These are phyloP conservation scores for Pangasius krempfi DNA, from an alignment of 2,797 vertebrate genomes.

Conservation along the genomic window DNA sequence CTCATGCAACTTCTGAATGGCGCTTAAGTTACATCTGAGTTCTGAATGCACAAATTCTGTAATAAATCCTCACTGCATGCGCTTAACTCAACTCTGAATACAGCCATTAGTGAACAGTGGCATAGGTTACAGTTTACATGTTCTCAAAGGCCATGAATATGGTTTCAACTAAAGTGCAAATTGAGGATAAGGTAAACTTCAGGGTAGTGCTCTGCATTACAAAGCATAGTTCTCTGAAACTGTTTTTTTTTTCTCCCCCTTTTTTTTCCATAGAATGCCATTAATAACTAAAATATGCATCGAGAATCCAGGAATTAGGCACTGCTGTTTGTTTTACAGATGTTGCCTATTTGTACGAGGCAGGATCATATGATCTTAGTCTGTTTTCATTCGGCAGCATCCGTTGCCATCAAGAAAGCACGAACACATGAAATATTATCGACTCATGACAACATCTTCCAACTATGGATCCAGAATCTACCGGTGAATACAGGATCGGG, in stretches of 20 bases:
- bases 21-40: too few relatives aligned
- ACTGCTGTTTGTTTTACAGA: constrained; percentile 22
- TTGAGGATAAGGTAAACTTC: background rate
- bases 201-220: background rate
- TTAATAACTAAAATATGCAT: constrained; percentile 17
- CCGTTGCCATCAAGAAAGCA: constrained; percentile 19
- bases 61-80: background rate
- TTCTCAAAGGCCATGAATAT: background rate
- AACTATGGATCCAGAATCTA: background rate
- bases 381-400: constrained; percentile 23
- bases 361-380: constrained; percentile 29
- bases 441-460: constrained; percentile 14
- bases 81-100: constrained; percentile 5
- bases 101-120: constrained; percentile 9
- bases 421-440: constrained; percentile 13
- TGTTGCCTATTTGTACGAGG: constrained; percentile 30
- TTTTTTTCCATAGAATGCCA: background rate
- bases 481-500: background rate
- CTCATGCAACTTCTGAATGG: background rate
- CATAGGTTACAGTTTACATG: background rate
- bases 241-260: background rate
- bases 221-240: background rate
- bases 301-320: constrained; percentile 2
- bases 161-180: background rate
- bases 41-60: background rate